Evolutionary conservation across 1,140 invertebrate species (phyloP).

Genomic region (Scaptomyza graminum): DNA sequence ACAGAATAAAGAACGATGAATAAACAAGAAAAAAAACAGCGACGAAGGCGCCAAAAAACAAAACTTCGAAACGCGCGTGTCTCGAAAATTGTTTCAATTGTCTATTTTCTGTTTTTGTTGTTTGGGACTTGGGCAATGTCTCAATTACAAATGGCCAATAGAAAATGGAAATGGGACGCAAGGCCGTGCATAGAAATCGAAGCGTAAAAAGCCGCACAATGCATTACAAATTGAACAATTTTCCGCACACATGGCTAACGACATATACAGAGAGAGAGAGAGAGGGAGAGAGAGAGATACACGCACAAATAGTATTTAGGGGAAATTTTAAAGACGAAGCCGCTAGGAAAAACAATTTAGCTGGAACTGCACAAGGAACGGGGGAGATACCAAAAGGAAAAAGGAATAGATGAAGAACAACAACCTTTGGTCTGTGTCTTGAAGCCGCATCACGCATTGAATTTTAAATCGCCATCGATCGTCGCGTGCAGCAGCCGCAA

Average conservation of each 20-base stretch:
- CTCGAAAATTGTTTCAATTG: conserved; percentile 43
- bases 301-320: neutral
- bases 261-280: neutral
- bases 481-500: conserved; percentile 71
- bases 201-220: conserved; percentile 23
- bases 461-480: conserved; percentile 56
- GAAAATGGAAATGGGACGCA: conserved; percentile 31
- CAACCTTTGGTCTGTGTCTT: conserved; percentile 34
- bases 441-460: conserved; percentile 54
- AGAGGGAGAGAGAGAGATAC: too few relatives aligned
- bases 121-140: conserved; percentile 47
- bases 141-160: conserved; percentile 58
- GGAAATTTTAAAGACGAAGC: conserved; percentile 43
- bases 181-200: conserved; percentile 28
- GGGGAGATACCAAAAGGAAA: conserved; percentile 4
- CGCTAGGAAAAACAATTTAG: conserved; percentile 47
- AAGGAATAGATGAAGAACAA: too few relatives aligned
- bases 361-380: conserved; percentile 34
- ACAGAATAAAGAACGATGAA: conserved; percentile 30
- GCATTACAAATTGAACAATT: conserved; percentile 57
- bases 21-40: neutral
- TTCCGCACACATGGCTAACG: conserved; percentile 65
- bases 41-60: conserved; percentile 60
- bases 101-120: conserved; percentile 12
- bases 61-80: conserved; percentile 22